Percentiles rank a stretch among this genome's conserved stretches.
phyloP scores from a whole-genome alignment of 2,888 invertebrate species.

The Chromoteleia sp. region DNA sequence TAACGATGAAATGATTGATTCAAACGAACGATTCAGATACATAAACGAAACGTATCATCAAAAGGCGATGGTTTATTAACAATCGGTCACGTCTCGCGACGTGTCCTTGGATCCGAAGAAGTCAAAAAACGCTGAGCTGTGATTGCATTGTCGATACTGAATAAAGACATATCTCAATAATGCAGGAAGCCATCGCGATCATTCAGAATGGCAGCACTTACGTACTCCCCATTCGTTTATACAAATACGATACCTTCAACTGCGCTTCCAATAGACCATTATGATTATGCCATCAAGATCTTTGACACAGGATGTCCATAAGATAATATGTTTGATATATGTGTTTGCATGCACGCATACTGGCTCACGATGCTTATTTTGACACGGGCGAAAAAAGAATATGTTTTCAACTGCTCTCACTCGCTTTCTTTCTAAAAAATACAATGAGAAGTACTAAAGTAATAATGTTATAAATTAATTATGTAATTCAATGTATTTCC shows the following conservation, averaged over 20 bases:
- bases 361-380: constrained; percentile 15
- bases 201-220: constrained; percentile 68
- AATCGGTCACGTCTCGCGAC: constrained; percentile 75
- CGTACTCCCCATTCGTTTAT: constrained; percentile 73
- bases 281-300: constrained; percentile 72
- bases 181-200: constrained; percentile 75
- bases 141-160: constrained; percentile 80
- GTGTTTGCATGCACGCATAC: constrained; percentile 1
- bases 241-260: constrained; percentile 77
- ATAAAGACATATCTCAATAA: constrained; percentile 77
- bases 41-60: constrained; percentile 32
- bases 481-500: too few relatives aligned
- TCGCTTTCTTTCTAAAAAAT: too few relatives aligned
- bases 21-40: constrained; percentile 24
- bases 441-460: too few relatives aligned
- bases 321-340: constrained; percentile 42
- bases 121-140: constrained; percentile 79
- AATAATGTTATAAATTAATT: too few relatives aligned
- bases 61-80: constrained; percentile 62
- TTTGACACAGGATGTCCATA: constrained; percentile 49
- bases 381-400: background rate
- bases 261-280: constrained; percentile 71
- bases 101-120: constrained; percentile 73
- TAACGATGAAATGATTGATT: constrained; percentile 46
- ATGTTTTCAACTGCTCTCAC: too few relatives aligned